Conservation (phyloP, 1,140 invertebrate species). For the Musca domestica region DNA sequence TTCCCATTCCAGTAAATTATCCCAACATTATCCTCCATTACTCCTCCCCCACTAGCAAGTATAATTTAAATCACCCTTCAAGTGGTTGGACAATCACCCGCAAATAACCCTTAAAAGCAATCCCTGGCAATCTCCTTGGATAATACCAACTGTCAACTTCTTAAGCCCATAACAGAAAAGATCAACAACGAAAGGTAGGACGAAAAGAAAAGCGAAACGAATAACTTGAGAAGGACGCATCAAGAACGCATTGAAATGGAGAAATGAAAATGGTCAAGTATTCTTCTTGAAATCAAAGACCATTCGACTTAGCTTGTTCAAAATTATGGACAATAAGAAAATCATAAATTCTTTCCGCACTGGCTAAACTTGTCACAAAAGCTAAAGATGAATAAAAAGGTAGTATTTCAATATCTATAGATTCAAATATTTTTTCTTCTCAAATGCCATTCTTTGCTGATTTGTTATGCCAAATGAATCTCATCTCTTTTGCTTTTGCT, state of each 20-base stretch:
- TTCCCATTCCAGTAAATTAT: too few species aligned
- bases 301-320: neutral
- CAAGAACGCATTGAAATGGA: too few species aligned
- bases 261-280: neutral
- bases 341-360: too few species aligned
- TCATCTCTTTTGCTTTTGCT: neutral
- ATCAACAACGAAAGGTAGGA: neutral
- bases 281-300: neutral
- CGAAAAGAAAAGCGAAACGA: neutral
- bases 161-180: neutral
- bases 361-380: neutral
- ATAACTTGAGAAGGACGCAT: neutral
- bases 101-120: neutral
- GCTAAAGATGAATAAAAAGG: neutral
- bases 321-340: too few species aligned
- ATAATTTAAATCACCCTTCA: slow-evolving; percentile 13
- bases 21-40: too few species aligned
- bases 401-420: neutral
- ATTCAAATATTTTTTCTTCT: too few species aligned
- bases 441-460: too few species aligned
- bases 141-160: neutral
- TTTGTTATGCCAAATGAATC: neutral
- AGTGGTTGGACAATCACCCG: slow-evolving; percentile 1
- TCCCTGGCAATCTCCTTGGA: too few species aligned
- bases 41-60: neutral